A percentile compares a stretch with the other conserved stretches of the same genome.
These are phyloP conservation scores for Muscina levida DNA, from an alignment of 2,888 invertebrate genomes.

Conservation along the genomic window DNA sequence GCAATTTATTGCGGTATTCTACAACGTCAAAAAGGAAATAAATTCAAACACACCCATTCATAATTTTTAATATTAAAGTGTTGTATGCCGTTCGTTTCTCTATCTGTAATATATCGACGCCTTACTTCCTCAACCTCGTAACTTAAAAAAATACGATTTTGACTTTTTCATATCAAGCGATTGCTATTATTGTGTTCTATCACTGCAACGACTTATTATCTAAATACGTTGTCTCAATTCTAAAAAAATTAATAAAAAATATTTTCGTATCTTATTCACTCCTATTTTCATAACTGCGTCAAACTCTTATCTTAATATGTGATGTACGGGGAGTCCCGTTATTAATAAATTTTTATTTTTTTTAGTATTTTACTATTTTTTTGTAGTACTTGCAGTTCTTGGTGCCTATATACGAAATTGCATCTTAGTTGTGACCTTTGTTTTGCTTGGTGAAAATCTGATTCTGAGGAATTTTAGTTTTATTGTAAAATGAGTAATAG, in stretches of 20 bases:
- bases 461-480: background rate
- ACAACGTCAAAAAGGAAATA: too few species aligned
- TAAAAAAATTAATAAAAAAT: conserved; percentile 45
- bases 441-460: background rate
- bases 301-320: conserved; percentile 51
- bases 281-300: conserved; percentile 47
- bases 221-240: conserved; percentile 47
- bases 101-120: background rate
- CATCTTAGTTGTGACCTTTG: conserved; percentile 10
- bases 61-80: too few species aligned
- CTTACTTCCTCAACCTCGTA: conserved; percentile 2
- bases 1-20: too few species aligned
- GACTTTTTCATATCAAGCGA: background rate
- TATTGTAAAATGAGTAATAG: conserved; percentile 35
- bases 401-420: background rate
- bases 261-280: conserved; percentile 7
- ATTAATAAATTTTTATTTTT: background rate
- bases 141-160: background rate
- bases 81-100: too few species aligned
- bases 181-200: conserved; percentile 16
- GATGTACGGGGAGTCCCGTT: background rate
- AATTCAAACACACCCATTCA: too few species aligned
- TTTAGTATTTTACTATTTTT: background rate
- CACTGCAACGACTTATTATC: conserved; percentile 45
- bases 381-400: background rate